These are phyloP conservation scores for Lepisosteus oculatus DNA, from an alignment of 2,113 vertebrate species.

Conservation along the genomic window DNA sequence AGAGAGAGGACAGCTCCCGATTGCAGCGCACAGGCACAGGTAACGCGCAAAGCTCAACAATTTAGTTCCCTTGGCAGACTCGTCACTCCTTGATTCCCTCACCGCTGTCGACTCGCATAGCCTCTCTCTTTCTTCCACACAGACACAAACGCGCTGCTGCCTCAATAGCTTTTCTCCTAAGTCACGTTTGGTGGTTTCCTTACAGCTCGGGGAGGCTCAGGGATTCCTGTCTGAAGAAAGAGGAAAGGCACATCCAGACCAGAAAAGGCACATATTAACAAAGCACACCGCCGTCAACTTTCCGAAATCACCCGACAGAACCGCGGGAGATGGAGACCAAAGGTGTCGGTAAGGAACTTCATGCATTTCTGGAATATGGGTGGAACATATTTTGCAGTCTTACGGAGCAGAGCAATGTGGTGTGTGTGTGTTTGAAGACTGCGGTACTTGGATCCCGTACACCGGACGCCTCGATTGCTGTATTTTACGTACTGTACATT, in stretches of 20 bases:
- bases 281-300: constrained; percentile 62
- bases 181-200: constrained; percentile 48
- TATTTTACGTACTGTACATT: constrained; percentile 44
- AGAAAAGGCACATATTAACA: constrained; percentile 30
- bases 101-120: background rate
- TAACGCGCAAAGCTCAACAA: constrained; percentile 38
- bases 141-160: constrained; percentile 2
- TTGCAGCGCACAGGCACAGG: constrained; percentile 55
- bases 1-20: constrained; percentile 63
- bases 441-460: constrained; percentile 54
- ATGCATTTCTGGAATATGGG: constrained; percentile 16
- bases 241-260: constrained; percentile 46
- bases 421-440: constrained; percentile 47
- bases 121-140: background rate
- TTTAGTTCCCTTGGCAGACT: background rate
- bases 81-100: background rate
- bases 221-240: constrained; percentile 57
- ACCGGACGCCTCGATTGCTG: constrained; percentile 35
- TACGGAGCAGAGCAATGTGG: constrained; percentile 21
- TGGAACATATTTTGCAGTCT: constrained; percentile 9
- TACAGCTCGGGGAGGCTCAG: constrained; percentile 61
- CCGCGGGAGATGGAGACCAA: constrained; percentile 77
- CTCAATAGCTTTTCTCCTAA: constrained; percentile 21
- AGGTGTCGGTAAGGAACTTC: constrained; percentile 59
- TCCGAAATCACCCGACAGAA: constrained; percentile 57